These are phyloP conservation scores for Chrysocyon brachyurus DNA, from an alignment of 2,797 vertebrate genomes.

Conservation along the genomic window DNA sequence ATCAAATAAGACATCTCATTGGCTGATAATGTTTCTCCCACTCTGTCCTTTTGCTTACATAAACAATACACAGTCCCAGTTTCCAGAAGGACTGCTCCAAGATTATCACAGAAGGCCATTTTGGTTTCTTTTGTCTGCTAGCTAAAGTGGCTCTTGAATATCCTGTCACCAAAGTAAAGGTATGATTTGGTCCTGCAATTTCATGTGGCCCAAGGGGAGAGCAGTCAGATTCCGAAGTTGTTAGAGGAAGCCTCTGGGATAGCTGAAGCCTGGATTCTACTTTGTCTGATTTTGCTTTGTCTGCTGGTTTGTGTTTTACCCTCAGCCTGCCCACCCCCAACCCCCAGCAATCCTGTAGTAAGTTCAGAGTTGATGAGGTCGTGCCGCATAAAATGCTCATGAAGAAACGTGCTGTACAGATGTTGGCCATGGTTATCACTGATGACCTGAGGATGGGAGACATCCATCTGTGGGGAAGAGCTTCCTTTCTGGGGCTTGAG, in stretches of 20 bases:
- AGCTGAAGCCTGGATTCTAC: not conserved
- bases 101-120: not conserved
- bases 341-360: not conserved
- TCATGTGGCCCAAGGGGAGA: not conserved
- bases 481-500: not conserved
- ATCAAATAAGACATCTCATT: constrained; percentile 6
- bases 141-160: not conserved
- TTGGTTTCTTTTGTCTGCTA: constrained; percentile 37
- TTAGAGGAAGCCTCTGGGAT: not conserved
- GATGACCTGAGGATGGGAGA: not conserved
- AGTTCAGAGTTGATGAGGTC: constrained; percentile 27
- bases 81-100: constrained; percentile 23
- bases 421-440: not conserved
- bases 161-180: not conserved
- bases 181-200: not conserved
- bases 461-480: not conserved
- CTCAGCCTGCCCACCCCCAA: not conserved
- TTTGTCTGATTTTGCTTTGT: not conserved
- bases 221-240: not conserved
- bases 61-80: not conserved
- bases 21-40: not conserved
- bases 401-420: not conserved
- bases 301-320: not conserved
- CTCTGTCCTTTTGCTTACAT: constrained; percentile 1
- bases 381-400: not conserved